phyloP scores from a whole-genome alignment of 2,113 vertebrate genomes.

The Myotis davidii region DNA sequence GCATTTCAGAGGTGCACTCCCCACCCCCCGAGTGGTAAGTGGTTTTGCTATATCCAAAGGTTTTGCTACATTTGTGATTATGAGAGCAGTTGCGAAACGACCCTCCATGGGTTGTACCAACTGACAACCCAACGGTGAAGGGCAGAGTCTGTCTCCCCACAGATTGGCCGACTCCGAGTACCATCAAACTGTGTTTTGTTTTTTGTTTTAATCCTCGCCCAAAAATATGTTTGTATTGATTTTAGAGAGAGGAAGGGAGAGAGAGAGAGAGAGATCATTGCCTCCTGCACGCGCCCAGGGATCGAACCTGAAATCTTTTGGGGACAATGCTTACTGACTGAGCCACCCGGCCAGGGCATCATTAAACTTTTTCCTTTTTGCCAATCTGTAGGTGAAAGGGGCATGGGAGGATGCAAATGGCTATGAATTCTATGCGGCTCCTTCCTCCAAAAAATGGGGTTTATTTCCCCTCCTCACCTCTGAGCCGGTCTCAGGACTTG shows the following conservation, averaged over 20 bases:
- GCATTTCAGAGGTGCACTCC: accelerated
- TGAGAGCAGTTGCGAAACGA: neutral
- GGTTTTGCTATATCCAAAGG: neutral
- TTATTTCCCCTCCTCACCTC: neutral
- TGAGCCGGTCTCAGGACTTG: neutral
- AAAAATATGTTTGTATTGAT: no score
- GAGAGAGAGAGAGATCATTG: no score
- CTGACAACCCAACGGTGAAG: neutral
- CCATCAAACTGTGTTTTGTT: no score
- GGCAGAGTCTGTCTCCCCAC: neutral
- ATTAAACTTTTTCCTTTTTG: neutral
- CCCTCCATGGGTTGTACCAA: accelerated
- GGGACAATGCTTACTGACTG: no score
- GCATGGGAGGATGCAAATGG: neutral
- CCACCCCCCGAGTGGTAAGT: neutral
- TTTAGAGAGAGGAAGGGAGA: no score
- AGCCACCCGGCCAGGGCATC: no score
- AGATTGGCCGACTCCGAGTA: accelerated
- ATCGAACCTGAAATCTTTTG: no score
- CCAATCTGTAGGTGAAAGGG: accelerated
- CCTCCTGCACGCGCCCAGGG: no score
- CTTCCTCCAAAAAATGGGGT: neutral
- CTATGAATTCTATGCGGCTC: neutral
- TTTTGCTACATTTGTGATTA: neutral
- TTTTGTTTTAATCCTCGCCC: no score